These are phyloP conservation scores for Myiozetetes cayanensis DNA, from an alignment of 2,113 vertebrate species.

Conservation along the genomic window DNA sequence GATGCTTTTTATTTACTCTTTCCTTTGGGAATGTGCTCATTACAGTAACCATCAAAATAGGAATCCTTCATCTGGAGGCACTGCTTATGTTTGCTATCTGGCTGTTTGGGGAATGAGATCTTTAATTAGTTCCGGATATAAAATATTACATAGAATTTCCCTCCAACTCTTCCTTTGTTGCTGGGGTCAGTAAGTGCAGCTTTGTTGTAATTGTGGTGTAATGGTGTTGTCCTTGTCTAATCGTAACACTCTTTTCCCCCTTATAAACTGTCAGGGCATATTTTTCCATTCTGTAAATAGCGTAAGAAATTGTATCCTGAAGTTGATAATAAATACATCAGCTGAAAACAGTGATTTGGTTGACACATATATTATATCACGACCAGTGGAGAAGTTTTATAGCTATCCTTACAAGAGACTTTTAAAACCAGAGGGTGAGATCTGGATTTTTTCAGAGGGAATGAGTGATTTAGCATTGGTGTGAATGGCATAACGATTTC, in stretches of 20 bases:
- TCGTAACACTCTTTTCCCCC: constrained; percentile 21
- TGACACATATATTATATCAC: neutral
- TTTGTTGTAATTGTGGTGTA: constrained; percentile 64
- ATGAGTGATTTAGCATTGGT: neutral
- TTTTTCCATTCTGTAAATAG: constrained; percentile 33
- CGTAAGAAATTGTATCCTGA: constrained; percentile 37
- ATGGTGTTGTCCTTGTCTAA: constrained; percentile 48
- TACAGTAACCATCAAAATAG: constrained; percentile 73
- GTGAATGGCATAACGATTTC: neutral
- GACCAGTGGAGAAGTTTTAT: neutral
- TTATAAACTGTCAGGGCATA: constrained; percentile 42
- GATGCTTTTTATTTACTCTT: constrained; percentile 56
- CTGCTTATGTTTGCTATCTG: constrained; percentile 59
- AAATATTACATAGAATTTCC: constrained; percentile 67
- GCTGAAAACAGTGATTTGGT: neutral
- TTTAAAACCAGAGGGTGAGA: neutral
- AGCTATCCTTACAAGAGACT: neutral
- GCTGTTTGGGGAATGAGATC: constrained; percentile 63
- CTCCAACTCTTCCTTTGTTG: constrained; percentile 46
- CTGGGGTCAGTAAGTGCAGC: constrained; percentile 64
- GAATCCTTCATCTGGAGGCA: constrained; percentile 57
- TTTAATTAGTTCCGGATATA: constrained; percentile 77
- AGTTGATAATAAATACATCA: neutral
- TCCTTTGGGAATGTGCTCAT: constrained; percentile 69
- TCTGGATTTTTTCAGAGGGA: neutral